Conservation (phyloP, 1,140 invertebrate species). For the Helicoverpa zea region DNA sequence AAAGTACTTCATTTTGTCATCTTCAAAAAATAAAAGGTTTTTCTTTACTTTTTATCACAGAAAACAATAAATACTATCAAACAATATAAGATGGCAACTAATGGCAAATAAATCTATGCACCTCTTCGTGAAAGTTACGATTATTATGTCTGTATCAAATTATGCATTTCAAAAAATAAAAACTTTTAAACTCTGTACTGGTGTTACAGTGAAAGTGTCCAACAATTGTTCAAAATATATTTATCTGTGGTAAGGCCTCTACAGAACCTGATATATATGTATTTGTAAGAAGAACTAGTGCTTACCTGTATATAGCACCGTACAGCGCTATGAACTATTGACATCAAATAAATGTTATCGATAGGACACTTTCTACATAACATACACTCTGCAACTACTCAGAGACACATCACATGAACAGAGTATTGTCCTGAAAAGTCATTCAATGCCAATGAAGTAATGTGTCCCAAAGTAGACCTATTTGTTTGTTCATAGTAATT, state of each 20-base stretch:
- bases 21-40: conserved; percentile 44
- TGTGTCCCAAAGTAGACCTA: conserved; percentile 10
- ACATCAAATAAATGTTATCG: not conserved
- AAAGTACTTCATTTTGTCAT: conserved; percentile 44
- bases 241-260: conserved; percentile 16
- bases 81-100: conserved; percentile 78
- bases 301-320: not conserved
- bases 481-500: conserved; percentile 2
- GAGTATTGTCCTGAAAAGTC: not conserved
- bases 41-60: conserved; percentile 78
- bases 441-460: not conserved
- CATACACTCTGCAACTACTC: not conserved
- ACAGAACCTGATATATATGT: conserved; percentile 1
- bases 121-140: conserved; percentile 64
- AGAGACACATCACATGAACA: not conserved
- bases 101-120: conserved; percentile 65
- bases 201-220: conserved; percentile 29
- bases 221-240: conserved; percentile 4
- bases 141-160: conserved; percentile 46
- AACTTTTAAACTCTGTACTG: conserved; percentile 16
- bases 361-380: conserved; percentile 33
- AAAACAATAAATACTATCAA: conserved; percentile 81
- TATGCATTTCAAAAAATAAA: conserved; percentile 39
- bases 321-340: not conserved
- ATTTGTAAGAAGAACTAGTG: no score